Percentiles rank a stretch among this genome's conserved stretches.
Conservation (phyloP, 2,888 invertebrate species). For the Trichopria drosophilae region DNA sequence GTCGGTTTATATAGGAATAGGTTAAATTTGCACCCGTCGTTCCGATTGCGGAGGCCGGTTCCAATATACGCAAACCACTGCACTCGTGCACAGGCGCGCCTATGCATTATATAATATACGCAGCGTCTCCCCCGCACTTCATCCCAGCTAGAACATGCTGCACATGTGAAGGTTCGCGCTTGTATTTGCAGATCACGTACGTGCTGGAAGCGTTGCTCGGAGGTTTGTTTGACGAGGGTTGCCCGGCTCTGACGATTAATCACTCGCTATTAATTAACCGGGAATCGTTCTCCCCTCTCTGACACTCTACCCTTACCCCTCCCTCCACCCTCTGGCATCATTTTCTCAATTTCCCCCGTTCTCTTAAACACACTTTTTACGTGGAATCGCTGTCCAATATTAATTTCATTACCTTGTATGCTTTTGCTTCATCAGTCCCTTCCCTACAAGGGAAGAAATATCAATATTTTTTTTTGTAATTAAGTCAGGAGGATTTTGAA, state of each 20-base stretch:
- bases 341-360: background rate
- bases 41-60: too few relatives aligned
- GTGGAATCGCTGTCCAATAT: too few relatives aligned
- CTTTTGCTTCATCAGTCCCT: too few relatives aligned
- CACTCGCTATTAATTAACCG: slow-evolving; percentile 54
- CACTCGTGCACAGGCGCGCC: slow-evolving; percentile 4
- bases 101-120: slow-evolving; percentile 24
- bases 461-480: too few relatives aligned
- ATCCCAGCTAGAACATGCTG: background rate
- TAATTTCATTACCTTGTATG: too few relatives aligned
- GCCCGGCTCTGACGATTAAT: slow-evolving; percentile 50
- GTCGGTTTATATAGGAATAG: too few relatives aligned
- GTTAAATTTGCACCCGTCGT: too few relatives aligned
- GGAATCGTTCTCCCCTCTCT: slow-evolving; percentile 23
- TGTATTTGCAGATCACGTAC: slow-evolving; percentile 50
- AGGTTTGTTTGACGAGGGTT: slow-evolving; percentile 55
- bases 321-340: slow-evolving; percentile 8
- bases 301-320: slow-evolving; percentile 2
- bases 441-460: too few relatives aligned
- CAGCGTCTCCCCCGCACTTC: background rate
- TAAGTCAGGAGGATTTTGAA: too few relatives aligned
- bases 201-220: slow-evolving; percentile 40
- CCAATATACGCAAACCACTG: too few relatives aligned
- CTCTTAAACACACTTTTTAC: too few relatives aligned
- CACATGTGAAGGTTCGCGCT: slow-evolving; percentile 27